These are phyloP conservation scores for Sphaeridia pumilis DNA, from an alignment of 2,888 invertebrate genomes.

Conservation along the genomic window DNA sequence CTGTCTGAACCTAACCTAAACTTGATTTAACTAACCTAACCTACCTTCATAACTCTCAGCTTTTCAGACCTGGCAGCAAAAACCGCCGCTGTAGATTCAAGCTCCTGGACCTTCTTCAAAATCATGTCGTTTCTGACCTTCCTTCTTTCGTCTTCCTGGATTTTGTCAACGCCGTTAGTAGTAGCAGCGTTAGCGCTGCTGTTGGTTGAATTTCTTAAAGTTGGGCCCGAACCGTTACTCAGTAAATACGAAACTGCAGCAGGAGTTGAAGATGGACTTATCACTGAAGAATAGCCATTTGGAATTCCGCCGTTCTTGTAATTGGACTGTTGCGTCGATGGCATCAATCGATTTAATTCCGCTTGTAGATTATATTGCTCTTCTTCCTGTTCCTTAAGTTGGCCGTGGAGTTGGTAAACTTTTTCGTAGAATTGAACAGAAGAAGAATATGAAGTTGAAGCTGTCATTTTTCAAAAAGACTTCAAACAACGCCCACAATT, in stretches of 20 bases:
- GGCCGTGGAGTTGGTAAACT: slow-evolving; percentile 19
- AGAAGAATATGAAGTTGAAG: slow-evolving; percentile 11
- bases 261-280: too few relatives aligned
- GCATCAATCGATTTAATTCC: slow-evolving; percentile 11
- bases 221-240: too few relatives aligned
- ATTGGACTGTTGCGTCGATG: too few relatives aligned
- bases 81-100: slow-evolving; percentile 28
- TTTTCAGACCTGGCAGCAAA: slow-evolving; percentile 29
- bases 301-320: too few relatives aligned
- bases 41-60: slow-evolving; percentile 29
- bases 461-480: neutral
- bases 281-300: too few relatives aligned
- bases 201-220: too few relatives aligned
- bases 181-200: neutral
- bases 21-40: slow-evolving; percentile 1
- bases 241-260: too few relatives aligned
- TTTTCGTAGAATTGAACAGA: slow-evolving; percentile 25
- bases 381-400: slow-evolving; percentile 20
- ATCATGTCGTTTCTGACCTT: slow-evolving; percentile 23
- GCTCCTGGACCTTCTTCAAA: slow-evolving; percentile 29
- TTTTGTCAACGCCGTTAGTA: neutral
- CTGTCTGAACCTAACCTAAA: neutral
- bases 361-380: slow-evolving; percentile 19
- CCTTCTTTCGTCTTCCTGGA: slow-evolving; percentile 9
- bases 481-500: neutral